Percentiles rank a stretch among this genome's conserved stretches.
These are phyloP conservation scores for Gonioctena quinquepunctata DNA, from an alignment of 1,140 invertebrate genomes.

Conservation along the genomic window DNA sequence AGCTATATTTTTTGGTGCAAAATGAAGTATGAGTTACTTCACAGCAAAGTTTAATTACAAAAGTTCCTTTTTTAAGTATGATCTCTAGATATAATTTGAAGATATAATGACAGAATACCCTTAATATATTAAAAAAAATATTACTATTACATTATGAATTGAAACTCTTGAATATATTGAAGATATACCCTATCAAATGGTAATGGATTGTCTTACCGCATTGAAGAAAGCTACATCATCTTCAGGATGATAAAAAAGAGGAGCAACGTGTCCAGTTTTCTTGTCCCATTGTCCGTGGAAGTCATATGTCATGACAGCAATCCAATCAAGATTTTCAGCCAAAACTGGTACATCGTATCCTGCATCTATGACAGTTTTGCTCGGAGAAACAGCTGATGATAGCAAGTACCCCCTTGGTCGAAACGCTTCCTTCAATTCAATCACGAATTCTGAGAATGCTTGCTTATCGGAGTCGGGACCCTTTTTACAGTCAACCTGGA, in stretches of 20 bases:
- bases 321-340: conserved; percentile 79
- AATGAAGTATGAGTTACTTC: too few relatives aligned
- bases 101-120: too few relatives aligned
- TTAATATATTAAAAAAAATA: too few relatives aligned
- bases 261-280: conserved; percentile 81
- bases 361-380: conserved; percentile 83
- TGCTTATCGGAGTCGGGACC: conserved; percentile 82
- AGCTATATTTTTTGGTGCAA: too few relatives aligned
- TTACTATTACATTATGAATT: too few relatives aligned
- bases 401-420: conserved; percentile 73
- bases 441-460: conserved; percentile 72
- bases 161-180: too few relatives aligned
- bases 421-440: conserved; percentile 76
- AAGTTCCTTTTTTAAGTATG: too few relatives aligned
- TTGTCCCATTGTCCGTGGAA: conserved; percentile 86
- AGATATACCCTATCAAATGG: too few relatives aligned
- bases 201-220: too few relatives aligned
- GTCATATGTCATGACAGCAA: conserved; percentile 84
- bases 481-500: conserved; percentile 72
- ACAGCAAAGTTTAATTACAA: too few relatives aligned
- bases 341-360: conserved; percentile 80
- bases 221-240: conserved; percentile 75
- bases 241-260: conserved; percentile 77
- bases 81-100: too few relatives aligned
- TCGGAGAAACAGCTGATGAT: conserved; percentile 84